Evolutionary conservation across 2,888 invertebrate species (phyloP), one percentile per base, ranked within the genome.

Genomic region (Eucera pruinosa): DNA sequence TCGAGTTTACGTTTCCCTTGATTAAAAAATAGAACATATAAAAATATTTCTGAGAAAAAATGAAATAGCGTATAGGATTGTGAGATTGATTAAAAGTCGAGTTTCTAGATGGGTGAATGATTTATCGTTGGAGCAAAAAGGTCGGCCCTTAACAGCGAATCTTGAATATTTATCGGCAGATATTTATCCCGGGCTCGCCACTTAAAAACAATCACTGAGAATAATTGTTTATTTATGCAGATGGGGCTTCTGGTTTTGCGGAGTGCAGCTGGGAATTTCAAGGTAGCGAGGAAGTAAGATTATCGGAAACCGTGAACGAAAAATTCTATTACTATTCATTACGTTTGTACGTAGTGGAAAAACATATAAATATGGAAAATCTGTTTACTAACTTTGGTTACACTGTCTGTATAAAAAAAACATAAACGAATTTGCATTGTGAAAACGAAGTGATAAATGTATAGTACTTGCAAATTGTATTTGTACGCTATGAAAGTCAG

Each of bases 81-180:
- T 11, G 1, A 7, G 9, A 11, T 36, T 11, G 36, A 41, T 41
- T 23, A 15, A 72, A 82, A 86, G 82, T 80, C 68, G 74, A 74
- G 80, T 80, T 82, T 74, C 65, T 73, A 27, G 39, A 50, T 25
- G 43, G 85, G 69, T 71, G 57, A 81, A 84, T 74, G 83, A 80
- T 82, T 73, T 78, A 86, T 83, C 72, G 71, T 72, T 75, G 52
- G 39, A 30, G n/a, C 4, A 55, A 72, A 30, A 68, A 57, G 25
- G 15, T 15, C 48, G 67, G 20, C 45, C 9, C 43, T 66, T 43
- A 43, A 41, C 36, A 15, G 48, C 30, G 50, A 27, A 62, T 47
- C 77, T 57, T 77, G 77, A 77, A 76, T 68, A 77, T 77, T 78
- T 77, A 76, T 78, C 64, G 60, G 54, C 33, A 64, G 77, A 65